A percentile compares a stretch with the other conserved stretches of the same genome.
Conservation (phyloP, 2,797 vertebrate genomes). For the Xiphorhynchus erythropygius region DNA sequence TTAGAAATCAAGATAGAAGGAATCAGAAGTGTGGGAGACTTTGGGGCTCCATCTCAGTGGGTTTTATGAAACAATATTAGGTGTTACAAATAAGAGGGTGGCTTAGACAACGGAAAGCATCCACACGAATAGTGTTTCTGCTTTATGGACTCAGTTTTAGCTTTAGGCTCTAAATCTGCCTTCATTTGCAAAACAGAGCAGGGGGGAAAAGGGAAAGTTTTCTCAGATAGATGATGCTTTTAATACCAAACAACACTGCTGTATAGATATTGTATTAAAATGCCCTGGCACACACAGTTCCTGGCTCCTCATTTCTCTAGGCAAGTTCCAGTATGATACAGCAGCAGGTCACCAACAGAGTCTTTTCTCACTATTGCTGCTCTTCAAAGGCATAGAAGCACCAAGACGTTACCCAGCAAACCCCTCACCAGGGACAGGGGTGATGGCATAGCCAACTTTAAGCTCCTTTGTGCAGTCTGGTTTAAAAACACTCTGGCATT, state of each 20-base stretch:
- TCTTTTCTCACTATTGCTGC: background rate
- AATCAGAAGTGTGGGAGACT: background rate
- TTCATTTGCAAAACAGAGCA: background rate
- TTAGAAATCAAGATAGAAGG: background rate
- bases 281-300: background rate
- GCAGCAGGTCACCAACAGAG: background rate
- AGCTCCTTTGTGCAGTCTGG: background rate
- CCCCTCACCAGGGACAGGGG: background rate
- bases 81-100: background rate
- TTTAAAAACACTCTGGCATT: background rate
- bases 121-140: background rate
- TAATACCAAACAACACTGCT: background rate
- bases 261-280: background rate
- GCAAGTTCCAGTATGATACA: background rate
- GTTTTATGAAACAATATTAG: background rate
- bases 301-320: background rate
- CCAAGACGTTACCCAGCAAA: background rate
- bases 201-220: background rate
- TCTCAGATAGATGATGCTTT: background rate
- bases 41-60: background rate
- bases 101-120: background rate
- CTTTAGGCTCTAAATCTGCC: background rate
- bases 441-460: background rate
- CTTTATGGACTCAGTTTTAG: background rate
- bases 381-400: background rate